Conservation (phyloP, 2,888 invertebrate genomes). For the Micropterix aruncella region DNA sequence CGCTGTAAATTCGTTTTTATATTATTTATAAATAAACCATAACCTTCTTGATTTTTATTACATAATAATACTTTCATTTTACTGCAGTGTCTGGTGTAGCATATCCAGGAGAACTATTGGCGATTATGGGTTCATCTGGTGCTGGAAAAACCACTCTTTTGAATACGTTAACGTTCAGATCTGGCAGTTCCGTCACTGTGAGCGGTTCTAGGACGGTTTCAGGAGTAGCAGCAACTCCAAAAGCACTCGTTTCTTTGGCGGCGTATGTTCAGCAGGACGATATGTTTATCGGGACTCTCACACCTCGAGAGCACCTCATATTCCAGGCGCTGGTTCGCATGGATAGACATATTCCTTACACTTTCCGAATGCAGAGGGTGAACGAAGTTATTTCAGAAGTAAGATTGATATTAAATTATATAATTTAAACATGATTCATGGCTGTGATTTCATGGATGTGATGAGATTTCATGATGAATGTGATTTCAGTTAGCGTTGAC, state of each 20-base stretch:
- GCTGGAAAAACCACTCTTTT: constrained; percentile 91
- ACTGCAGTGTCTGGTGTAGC: constrained; percentile 65
- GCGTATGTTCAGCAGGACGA: constrained; percentile 94
- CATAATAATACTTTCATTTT: constrained; percentile 1
- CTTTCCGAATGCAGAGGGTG: constrained; percentile 62
- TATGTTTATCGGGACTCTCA: constrained; percentile 80
- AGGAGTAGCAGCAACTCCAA: constrained; percentile 59
- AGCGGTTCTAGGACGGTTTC: constrained; percentile 51
- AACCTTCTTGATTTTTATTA: neutral
- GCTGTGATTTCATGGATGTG: too few relatives aligned
- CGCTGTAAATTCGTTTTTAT: too few relatives aligned
- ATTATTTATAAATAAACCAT: constrained; percentile 1
- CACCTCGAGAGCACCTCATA: constrained; percentile 77
- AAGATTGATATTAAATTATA: too few relatives aligned
- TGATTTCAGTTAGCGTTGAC: constrained; percentile 64
- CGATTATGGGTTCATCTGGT: constrained; percentile 82
- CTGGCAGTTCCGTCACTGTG: constrained; percentile 52
- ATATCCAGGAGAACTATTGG: constrained; percentile 72
- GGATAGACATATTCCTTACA: constrained; percentile 61
- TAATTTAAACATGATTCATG: too few relatives aligned
- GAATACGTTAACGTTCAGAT: constrained; percentile 75
- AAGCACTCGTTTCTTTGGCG: constrained; percentile 58
- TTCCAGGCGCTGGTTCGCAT: constrained; percentile 84
- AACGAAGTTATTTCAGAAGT: constrained; percentile 80
- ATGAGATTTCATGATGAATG: too few relatives aligned